Base-by-base conservation (phyloP, 1,140 invertebrate genomes). In the Prorops nasuta region DNA sequence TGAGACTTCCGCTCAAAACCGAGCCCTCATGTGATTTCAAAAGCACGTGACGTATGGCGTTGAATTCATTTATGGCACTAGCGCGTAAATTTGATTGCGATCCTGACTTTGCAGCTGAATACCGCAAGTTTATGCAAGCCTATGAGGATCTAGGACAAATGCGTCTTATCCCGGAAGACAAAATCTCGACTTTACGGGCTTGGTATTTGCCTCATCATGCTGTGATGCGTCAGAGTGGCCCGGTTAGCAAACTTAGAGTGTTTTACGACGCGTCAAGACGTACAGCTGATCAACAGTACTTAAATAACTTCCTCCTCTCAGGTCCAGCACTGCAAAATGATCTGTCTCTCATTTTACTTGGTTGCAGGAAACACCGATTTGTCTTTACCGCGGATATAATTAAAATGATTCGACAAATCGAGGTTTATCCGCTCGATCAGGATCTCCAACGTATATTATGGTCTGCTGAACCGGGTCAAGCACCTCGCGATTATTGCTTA, bases 371-470 rank as follows among this genome's bases (percentile, higher is more conserved):
- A n/a, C n/a, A n/a, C n/a, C n/a, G n/a, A n/a, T n/a, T n/a, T n/a
- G n/a, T n/a, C n/a, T n/a, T n/a, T n/a, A n/a, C n/a, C n/a, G n/a
- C n/a, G n/a, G n/a, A n/a, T n/a, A n/a, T n/a, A n/a, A n/a, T n/a
- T n/a, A n/a, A n/a, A n/a, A n/a, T n/a, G n/a, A n/a, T n/a, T n/a
- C 24, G 24, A 6, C 24, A 28, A 12, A 28, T 28, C 24, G 6
- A 12, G 24, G 24, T 28, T 6, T 6, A 28, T 28, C 6, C 0
- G 16, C 39, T 15, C 20, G 39, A n/a, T 19, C 17, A 18, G 17
- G 39, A 21, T 19, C 12, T 24, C 41, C 20, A 49, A 41, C 46
- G 50, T 47, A 54, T 28, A 7, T 24, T 15, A 32, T 44, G 12
- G 16, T 44, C 19, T 17, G 6, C 24, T 7, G 6, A 28, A 7